A percentile compares a stretch with the other conserved stretches of the same genome.
Evolutionary conservation across 2,113 vertebrate genomes (phyloP).

Genomic region (Axis porcinus): DNA sequence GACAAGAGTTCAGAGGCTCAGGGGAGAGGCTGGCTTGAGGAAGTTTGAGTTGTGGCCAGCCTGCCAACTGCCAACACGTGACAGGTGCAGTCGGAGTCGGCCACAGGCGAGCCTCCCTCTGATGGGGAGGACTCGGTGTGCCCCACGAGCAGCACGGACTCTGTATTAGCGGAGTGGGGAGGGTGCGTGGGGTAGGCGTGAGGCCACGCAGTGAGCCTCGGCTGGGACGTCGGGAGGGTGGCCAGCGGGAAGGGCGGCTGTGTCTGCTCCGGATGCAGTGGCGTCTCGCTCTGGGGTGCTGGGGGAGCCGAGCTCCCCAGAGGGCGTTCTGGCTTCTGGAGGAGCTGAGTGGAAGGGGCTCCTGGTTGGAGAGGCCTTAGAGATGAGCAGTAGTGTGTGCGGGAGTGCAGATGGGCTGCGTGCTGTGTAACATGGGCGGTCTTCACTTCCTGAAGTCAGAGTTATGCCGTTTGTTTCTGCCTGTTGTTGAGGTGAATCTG

Average conservation of each 20-base stretch:
- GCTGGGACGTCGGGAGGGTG: background rate
- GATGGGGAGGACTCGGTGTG: background rate
- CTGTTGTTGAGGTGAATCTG: background rate
- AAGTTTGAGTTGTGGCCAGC: background rate
- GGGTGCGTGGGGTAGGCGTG: rapidly evolving
- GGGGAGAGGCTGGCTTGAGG: background rate
- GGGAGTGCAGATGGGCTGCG: background rate
- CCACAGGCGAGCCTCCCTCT: background rate
- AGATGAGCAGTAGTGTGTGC: background rate
- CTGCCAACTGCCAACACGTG: rapidly evolving
- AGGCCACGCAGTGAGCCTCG: too few relatives aligned
- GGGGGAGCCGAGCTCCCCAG: background rate
- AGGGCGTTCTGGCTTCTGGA: background rate
- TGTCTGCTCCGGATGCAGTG: background rate
- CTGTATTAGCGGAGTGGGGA: background rate
- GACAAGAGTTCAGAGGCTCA: background rate
- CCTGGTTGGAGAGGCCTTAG: background rate
- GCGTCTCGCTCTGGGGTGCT: background rate
- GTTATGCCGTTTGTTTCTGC: background rate
- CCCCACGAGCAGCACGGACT: rapidly evolving
- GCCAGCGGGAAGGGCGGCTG: background rate
- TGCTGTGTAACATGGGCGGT: background rate
- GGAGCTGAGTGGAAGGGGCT: background rate
- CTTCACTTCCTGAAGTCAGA: background rate
- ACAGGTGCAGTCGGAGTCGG: background rate